Percentiles rank a stretch among this genome's conserved stretches.
Evolutionary conservation across 2,797 vertebrate genomes (phyloP).

Genomic region (Echiichthys vipera): DNA sequence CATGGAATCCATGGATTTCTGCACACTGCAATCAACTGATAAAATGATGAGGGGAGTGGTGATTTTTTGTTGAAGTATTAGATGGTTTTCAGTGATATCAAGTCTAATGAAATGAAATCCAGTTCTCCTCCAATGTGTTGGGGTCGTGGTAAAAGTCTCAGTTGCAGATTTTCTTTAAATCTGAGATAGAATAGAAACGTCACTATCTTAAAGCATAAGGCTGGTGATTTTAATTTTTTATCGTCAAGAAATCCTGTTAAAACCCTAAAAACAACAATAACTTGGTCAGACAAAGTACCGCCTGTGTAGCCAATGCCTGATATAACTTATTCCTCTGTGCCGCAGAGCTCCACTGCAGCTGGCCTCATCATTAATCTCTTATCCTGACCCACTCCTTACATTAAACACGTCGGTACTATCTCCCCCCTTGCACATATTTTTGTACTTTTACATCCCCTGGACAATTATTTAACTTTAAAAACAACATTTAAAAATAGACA

Average conservation of each 20-base stretch:
- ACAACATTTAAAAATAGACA: too few relatives aligned
- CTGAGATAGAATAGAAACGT: background rate
- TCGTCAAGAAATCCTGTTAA: background rate
- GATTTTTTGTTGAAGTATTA: background rate
- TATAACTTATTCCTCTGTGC: background rate
- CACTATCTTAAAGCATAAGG: background rate
- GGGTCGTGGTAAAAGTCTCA: background rate
- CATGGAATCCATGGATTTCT: conserved; percentile 39
- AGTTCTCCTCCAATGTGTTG: background rate
- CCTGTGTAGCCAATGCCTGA: background rate
- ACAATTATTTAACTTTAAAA: too few relatives aligned
- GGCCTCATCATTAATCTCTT: too few relatives aligned
- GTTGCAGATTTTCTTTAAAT: background rate
- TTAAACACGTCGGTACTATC: too few relatives aligned
- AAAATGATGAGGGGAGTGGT: background rate
- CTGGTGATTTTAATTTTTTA: background rate
- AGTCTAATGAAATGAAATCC: background rate
- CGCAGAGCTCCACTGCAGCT: too few relatives aligned
- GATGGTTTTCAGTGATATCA: background rate
- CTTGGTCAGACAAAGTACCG: background rate
- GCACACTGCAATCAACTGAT: conserved; percentile 8
- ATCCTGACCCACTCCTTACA: too few relatives aligned
- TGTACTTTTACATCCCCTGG: too few relatives aligned
- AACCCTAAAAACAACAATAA: background rate
- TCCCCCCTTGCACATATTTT: too few relatives aligned